Evolutionary conservation across 2,113 vertebrate species (phyloP).

Genomic region (Jacana jacana): DNA sequence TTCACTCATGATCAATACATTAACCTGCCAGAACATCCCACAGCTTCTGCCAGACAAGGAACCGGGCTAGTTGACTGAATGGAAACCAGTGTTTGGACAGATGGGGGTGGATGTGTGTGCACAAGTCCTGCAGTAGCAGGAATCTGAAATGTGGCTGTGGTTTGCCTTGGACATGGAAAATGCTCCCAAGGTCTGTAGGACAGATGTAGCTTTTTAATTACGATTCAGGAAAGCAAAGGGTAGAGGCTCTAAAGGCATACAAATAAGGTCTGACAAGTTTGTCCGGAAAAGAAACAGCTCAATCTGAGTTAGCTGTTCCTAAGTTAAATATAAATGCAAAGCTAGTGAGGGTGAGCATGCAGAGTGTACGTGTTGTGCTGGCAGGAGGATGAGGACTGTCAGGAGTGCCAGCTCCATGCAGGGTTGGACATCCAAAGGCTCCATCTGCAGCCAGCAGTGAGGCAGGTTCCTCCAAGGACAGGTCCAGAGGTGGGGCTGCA

Average conservation of each 20-base stretch:
- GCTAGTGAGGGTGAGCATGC: neutral
- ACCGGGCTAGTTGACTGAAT: neutral
- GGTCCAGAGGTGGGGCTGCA: neutral
- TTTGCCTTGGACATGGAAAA: neutral
- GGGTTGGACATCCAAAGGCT: neutral
- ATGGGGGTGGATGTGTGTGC: neutral
- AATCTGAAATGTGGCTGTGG: neutral
- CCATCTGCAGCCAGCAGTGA: neutral
- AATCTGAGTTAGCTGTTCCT: neutral
- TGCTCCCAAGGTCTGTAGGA: neutral
- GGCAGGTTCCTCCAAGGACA: neutral
- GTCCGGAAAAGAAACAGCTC: conserved; percentile 11
- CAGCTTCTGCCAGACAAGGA: neutral
- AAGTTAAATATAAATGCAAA: neutral
- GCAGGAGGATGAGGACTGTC: neutral
- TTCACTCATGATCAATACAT: neutral
- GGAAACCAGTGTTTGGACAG: neutral
- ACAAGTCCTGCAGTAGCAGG: neutral
- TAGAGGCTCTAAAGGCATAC: neutral
- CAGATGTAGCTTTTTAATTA: neutral
- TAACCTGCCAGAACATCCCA: neutral
- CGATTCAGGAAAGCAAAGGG: neutral
- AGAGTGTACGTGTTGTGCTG: neutral
- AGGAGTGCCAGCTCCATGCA: neutral
- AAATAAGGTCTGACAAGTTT: neutral